phyloP scores from a whole-genome alignment of 2,113 vertebrate genomes.

The Oriolus oriolus region DNA sequence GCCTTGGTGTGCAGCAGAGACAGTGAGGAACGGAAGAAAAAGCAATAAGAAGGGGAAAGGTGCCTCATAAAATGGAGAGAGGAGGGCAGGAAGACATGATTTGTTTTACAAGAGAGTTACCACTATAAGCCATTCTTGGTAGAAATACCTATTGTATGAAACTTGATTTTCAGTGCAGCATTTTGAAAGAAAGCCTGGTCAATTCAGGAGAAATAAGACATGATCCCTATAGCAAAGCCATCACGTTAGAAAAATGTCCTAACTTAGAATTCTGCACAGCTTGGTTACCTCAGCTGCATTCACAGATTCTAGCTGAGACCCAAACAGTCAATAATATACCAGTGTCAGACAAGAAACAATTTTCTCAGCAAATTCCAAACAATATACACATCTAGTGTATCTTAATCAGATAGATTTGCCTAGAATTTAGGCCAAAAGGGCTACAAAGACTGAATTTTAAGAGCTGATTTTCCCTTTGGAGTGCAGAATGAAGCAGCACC shows the following conservation, averaged over 20 bases:
- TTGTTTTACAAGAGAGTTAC: conserved; percentile 4
- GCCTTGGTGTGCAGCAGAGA: background rate
- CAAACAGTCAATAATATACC: background rate
- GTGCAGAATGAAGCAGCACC: background rate
- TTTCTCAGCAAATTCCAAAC: background rate
- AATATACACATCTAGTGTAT: background rate
- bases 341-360: background rate
- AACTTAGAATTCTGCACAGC: background rate
- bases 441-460: background rate
- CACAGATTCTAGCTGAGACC: background rate
- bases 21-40: background rate
- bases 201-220: conserved; percentile 2
- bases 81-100: background rate
- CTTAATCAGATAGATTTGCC: background rate
- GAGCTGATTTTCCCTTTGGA: background rate
- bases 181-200: background rate
- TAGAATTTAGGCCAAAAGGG: background rate
- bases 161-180: background rate
- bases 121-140: background rate
- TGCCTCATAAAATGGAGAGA: background rate
- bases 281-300: background rate
- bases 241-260: background rate
- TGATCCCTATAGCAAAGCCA: background rate
- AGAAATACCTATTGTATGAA: background rate
- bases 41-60: conserved; percentile 4